Conservation (phyloP, 2,797 vertebrate species). For the Helicolenus hilgendorfi region DNA sequence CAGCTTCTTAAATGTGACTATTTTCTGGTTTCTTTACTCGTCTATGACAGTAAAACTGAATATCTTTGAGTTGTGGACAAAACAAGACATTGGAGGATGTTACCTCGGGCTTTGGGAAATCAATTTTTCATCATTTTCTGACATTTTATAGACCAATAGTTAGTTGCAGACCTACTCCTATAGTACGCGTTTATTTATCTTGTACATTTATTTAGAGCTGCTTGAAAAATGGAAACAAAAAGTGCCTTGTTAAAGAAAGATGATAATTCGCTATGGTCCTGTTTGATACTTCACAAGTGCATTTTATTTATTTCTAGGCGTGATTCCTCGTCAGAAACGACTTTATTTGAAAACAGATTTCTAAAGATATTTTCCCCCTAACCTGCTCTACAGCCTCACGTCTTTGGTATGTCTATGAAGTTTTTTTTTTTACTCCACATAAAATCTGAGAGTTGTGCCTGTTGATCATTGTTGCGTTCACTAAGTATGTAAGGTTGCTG, state of each 20-base stretch:
- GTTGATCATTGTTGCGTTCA: neutral
- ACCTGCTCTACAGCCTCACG: neutral
- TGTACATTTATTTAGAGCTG: neutral
- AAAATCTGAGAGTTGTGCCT: neutral
- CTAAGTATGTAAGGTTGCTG: neutral
- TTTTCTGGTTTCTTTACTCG: too few relatives aligned
- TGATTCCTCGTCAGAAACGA: neutral
- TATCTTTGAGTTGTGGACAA: too few relatives aligned
- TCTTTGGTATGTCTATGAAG: slow-evolving; percentile 29
- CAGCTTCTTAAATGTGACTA: too few relatives aligned
- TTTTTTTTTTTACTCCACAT: neutral
- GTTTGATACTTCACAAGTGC: neutral
- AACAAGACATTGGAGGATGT: too few relatives aligned
- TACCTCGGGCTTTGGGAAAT: too few relatives aligned
- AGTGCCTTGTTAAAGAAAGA: neutral
- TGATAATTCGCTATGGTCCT: neutral
- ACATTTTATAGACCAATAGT: too few relatives aligned
- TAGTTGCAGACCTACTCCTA: too few relatives aligned
- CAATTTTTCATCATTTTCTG: too few relatives aligned
- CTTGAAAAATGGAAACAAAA: neutral
- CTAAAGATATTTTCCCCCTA: neutral
- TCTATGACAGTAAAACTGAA: too few relatives aligned
- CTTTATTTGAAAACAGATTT: neutral
- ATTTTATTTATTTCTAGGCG: neutral
- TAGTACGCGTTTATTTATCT: neutral